Evolutionary conservation across 2,888 invertebrate genomes (phyloP), one percentile per base, ranked within the genome.

Genomic region (Clitarchus hookeri): DNA sequence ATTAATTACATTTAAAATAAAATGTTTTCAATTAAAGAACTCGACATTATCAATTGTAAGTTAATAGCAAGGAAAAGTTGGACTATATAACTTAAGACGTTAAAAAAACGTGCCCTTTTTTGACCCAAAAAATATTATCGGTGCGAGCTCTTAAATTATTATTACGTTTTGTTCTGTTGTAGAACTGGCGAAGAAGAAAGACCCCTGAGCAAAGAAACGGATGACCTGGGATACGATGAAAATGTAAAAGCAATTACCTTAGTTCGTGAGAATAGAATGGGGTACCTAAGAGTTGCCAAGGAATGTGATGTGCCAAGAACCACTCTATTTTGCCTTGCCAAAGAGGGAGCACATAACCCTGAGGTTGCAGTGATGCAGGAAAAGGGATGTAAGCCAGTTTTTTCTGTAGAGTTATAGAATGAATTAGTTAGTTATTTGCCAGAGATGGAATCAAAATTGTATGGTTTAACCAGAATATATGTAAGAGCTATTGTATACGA

Each of bases 181-280:
- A 65, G 8, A 23, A 65, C 0, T 65, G n/a, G 23, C 65, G 23
- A n/a, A 16, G 8, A 65, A 65, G 65, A 65, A 65, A 65, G 0
- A 19, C 23, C 16, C 65, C 13, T n/a, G 16, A 65, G 65, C 65
- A 2, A 65, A 19, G 65, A 65, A 65, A 65, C 23, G 65, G 23
- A 65, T 0, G 65, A 65, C 8, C 65, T 65, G 65, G 65, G 65
- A 65, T 65, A 65, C 13, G 65, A 65, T 16, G 65, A 65, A 65
- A 65, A 65, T 65, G 23, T 23, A n/a, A 65, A 65, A 65, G 65
- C 65, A 65, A 65, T 65, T 65, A 65, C n/a, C 65, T 65, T 65
- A 65, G 65, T 65, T 65, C 65, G 65, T 65, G 65, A 65, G 65
- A 65, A 23, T 6, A 19, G 19, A 65, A 65, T 65, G 65, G 19